Percentiles rank a stretch among this genome's conserved stretches.
phyloP scores from a whole-genome alignment of 2,888 invertebrate species.

The Clistopyga incitator region DNA sequence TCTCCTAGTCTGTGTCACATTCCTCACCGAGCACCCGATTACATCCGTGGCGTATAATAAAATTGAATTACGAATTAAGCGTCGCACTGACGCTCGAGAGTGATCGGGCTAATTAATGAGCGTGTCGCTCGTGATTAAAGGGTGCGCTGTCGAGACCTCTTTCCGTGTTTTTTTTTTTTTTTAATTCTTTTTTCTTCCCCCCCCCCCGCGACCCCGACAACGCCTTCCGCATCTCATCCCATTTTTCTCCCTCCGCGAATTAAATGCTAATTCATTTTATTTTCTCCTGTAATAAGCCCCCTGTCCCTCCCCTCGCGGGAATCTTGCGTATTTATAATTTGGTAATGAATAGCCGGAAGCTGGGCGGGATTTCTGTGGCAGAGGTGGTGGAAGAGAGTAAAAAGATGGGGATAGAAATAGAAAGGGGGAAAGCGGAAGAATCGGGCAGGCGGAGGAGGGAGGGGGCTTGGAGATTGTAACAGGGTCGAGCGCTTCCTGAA shows the following conservation, averaged over 20 bases:
- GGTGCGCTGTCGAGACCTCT: slow-evolving; percentile 35
- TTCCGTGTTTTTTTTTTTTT: neutral
- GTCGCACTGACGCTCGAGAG: slow-evolving; percentile 39
- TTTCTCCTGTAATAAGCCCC: slow-evolving; percentile 59
- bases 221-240: slow-evolving; percentile 14
- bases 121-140: slow-evolving; percentile 63
- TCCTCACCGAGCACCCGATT: slow-evolving; percentile 39
- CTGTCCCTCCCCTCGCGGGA: too few relatives aligned
- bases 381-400: slow-evolving; percentile 45
- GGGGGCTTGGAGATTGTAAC: slow-evolving; percentile 50
- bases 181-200: too few relatives aligned
- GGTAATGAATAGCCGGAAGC: slow-evolving; percentile 53
- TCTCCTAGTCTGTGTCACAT: slow-evolving; percentile 8
- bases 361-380: slow-evolving; percentile 48
- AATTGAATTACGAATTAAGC: slow-evolving; percentile 63
- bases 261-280: slow-evolving; percentile 59
- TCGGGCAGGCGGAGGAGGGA: neutral
- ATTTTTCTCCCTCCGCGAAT: slow-evolving; percentile 43
- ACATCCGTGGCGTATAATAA: slow-evolving; percentile 55
- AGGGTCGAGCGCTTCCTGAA: slow-evolving; percentile 67
- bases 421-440: slow-evolving; percentile 21
- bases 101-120: slow-evolving; percentile 65
- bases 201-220: neutral
- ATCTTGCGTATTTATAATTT: slow-evolving; percentile 61
- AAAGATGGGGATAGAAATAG: slow-evolving; percentile 1